Base-by-base conservation (phyloP, 2,888 invertebrate genomes). In the Xylota segnis region DNA sequence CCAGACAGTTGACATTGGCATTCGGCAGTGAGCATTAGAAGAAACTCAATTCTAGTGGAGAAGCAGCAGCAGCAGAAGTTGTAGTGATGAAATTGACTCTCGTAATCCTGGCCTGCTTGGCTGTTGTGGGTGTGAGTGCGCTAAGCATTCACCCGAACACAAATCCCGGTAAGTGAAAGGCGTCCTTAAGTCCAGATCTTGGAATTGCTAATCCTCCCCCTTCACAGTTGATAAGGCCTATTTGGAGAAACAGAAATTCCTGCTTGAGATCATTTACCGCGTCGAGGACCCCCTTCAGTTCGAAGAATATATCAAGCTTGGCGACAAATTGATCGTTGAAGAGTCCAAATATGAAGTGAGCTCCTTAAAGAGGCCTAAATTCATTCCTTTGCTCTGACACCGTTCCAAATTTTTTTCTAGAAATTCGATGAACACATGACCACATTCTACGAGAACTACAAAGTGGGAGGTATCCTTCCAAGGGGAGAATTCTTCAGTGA, bases 401-500 rank as follows among this genome's bases (percentile, higher is more conserved):
- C 27, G 27, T 23, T 10, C 43, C 23, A 12, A 32, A n/a, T n/a
- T n/a, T n/a, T 34, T 1, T 9, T 52, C 56, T 76, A 91, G 90
- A 16, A 72, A 4, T 90, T 71, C 72, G 90, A 90, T 61, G 18
- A 43, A 23, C 70, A 88, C 9, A 91, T 91, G 91, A 89, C 88
- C 76, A 88, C 90, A 72, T 91, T 91, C 90, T 90, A 87, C 71
- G 88, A 89, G 66, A 82, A 88, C 58, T 90, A 89, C 88, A 90
- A 90, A 54, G 47, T 88, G 16, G 89, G 93, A 61, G 94, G 93
- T 16, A 90, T 93, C 70, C 91, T 95, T 78, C 94, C 94, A 10
- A 92, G 93, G 87, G 94, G 94, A 76, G 93, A 94, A 82, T 92
- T 93, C 71, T 95, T 94, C 92, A 93, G 94, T 14, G 91, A 93